Evolutionary conservation across 2,113 vertebrate species (phyloP), one percentile per base, ranked within the genome.

Genomic region (Nymphicus hollandicus): DNA sequence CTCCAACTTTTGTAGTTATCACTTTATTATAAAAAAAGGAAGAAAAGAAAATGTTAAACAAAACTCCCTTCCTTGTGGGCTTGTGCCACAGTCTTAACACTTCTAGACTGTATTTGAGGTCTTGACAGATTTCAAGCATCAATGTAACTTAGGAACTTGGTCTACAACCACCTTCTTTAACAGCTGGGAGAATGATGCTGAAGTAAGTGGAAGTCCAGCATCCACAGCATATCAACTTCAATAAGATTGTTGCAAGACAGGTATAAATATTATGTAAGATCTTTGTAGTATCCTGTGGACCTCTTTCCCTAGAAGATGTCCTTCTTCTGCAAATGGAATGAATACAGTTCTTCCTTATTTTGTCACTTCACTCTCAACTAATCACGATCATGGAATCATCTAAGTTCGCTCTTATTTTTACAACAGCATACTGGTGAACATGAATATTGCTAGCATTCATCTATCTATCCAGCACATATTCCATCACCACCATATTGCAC

Each of bases 251-350:
- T 80, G 35, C 35, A 76, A 68, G 58, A 46, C 17, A 37, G 22
- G 23, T 10, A 27, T 2, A 53, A 63, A 44, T 33, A 24, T 66
- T 50, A 19, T 53, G 20, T 6, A 53, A 77, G 31, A 44, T 29
- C 37, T 76, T 29, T 20, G 31, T 17, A 68, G 28, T 24, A 37
- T 17, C 11, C 35, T 52, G 20, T 35, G 52, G 7, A 53, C 13
- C 10, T 46, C 25, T 19, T 50, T 64, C 16, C 28, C 31, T 29
- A 46, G 33, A 31, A 63, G 13, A 11, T 25, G 11, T 22, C 47
- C 11, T 43, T 43, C 10, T n/a, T 68, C 55, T 65, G 35, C 17
- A 2, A 0, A 0, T 24, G 25, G 27, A 70, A 7, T 23, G 27
- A 70, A 7, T 23, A 22, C 17, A 61, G 41, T 7, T 31, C 69